Base-by-base conservation (phyloP, 2,888 invertebrate genomes). In the Aphrophora alni region DNA sequence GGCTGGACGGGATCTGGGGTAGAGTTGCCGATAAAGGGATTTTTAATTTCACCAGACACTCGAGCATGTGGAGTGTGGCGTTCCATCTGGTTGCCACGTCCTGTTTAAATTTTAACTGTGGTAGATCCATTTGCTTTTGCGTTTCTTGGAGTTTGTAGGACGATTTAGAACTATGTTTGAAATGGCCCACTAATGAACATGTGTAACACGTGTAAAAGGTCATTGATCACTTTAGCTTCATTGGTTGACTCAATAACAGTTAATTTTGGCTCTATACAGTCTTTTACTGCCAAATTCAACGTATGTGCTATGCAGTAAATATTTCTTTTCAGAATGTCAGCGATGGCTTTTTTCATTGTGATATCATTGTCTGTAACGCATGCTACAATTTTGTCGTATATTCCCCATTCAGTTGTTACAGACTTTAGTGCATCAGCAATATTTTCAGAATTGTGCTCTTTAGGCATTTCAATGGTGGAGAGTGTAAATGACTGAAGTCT, bases 51-150 rank as follows among this genome's bases (percentile, higher is more conserved):
- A 44, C 44, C 17, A 44, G 44, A 44, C 44, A 17, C 44, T 44
- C 44, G 7, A 73, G 2, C 73, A 73, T 73, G n/a, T 73, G 21
- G 4, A 73, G 28, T 17, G 73, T 73, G 27, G 73, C 10, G 33
- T 73, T 73, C 73, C 73, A 73, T 28, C 73, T 27, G 2, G 73
- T 73, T 1, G 28, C 28, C 12, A 73, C 73, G 17, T 73, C 73
- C 21, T 73, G 73, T n/a, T 73, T 73, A 28, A 73, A 27, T 27
- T 73, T 73, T 1, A 73, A n/a, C 33, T 73, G 27, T 28, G 73
- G 73, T 28, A 27, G 28, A 73, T 38, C 73, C 73, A 73, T 27
- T n/a, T 73, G 73, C n/a, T 73, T 73, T n/a, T 73, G 73, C 28
- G n/a, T 4, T 28, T 73, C 73, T n/a, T 73, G 26, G 8, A 73